phyloP scores from a whole-genome alignment of 2,888 invertebrate species.

The Megalurothrips usitatus region DNA sequence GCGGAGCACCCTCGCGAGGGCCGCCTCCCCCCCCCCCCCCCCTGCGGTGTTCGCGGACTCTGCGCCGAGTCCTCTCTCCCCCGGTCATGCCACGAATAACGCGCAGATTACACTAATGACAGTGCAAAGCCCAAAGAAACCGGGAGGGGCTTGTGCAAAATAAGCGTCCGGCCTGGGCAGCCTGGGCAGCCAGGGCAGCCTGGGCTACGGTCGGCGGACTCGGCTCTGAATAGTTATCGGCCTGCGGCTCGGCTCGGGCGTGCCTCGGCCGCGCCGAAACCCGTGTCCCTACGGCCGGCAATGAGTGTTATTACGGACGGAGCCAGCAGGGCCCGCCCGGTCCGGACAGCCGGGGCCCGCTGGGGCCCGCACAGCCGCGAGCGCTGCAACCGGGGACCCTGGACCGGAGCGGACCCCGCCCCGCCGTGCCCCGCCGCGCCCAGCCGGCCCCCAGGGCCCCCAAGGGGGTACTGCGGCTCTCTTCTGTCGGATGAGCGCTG shows the following conservation, averaged over 20 bases:
- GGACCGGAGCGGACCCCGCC: constrained; percentile 32
- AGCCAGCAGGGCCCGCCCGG: background rate
- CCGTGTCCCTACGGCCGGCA: constrained; percentile 19
- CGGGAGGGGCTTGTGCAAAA: background rate
- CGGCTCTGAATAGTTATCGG: background rate
- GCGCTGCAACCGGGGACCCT: constrained; percentile 30
- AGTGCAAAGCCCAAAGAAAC: constrained; percentile 4
- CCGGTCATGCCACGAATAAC: background rate
- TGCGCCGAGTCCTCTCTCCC: background rate
- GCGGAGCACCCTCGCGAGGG: background rate
- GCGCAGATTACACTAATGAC: constrained; percentile 18
- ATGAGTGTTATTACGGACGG: constrained; percentile 39
- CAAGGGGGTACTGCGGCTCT: background rate
- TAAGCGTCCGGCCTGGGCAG: background rate
- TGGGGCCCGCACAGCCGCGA: constrained; percentile 27
- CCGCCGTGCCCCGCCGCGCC: constrained; percentile 33
- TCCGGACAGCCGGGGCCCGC: constrained; percentile 28
- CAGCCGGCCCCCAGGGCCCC: background rate
- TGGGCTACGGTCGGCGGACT: background rate
- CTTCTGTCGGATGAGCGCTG: background rate
- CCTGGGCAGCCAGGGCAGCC: background rate
- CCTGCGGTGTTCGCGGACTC: background rate
- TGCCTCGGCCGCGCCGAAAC: background rate
- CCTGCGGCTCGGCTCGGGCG: background rate
- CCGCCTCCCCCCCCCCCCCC: background rate